Base-by-base conservation (phyloP, 2,113 vertebrate species). In the Varanus salvator region DNA sequence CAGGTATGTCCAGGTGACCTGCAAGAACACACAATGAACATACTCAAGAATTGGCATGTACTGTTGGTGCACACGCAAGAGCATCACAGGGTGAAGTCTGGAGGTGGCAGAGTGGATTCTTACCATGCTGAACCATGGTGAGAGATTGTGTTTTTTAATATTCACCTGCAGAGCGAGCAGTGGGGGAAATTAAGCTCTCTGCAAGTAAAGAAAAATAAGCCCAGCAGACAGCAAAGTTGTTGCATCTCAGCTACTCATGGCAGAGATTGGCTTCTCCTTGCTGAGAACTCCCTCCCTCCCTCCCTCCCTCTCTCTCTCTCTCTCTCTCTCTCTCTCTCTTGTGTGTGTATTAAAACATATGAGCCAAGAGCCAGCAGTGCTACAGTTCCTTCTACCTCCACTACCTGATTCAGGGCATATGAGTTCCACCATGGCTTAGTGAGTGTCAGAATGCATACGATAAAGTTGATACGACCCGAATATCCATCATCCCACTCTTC, bases 1-100 rank as follows among this genome's bases (percentile, higher is more conserved):
- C 21, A 25, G n/a, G 34, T 57, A 83, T 64, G 9, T 19, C 66
- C 86, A 34, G 50, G 81, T 64, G n/a, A 84, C 86, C 90, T 91
- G 64, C 60, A 87, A 85, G 4, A 23, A 88, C 9, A 87, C 68
- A 34, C 14, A 78, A 88, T 19, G 34, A 78, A 78, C 14, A 74
- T 69, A 50, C 14, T 86, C 14, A 84, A 19, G 19, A 25, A 31
- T 4, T 44, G 29, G 66, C 54, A 87, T 75, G 8, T 48, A 44
- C 57, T 54, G 34, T 48, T 64, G 15, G 29, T 71, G 8, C 29
- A 80, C 23, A 25, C 8, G 44, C 25, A 71, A 52, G 27, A 83
- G 68, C 44, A 82, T 75, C 15, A 23, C n/a, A 27, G 17, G 31
- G 25, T 52, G 27, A 66, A 72, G 34, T 23, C n/a, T 60, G 52